Conservation (phyloP, 2,888 invertebrate genomes). For the Nemoura dubitans region DNA sequence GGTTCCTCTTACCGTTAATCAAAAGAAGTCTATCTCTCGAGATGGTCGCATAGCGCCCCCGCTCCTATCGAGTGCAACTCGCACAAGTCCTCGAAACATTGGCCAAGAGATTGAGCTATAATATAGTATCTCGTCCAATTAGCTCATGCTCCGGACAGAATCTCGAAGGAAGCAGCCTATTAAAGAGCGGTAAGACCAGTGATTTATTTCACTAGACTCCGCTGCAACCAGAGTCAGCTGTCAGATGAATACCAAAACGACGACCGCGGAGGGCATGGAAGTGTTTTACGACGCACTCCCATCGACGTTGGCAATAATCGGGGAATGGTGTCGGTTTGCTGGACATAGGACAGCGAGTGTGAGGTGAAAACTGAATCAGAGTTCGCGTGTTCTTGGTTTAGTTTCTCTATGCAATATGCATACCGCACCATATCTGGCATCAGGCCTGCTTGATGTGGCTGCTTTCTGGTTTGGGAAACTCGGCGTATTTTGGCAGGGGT, state of each 20-base stretch:
- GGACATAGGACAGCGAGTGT: too few species aligned
- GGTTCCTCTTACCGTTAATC: constrained; percentile 37
- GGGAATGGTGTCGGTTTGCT: neutral
- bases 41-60: neutral
- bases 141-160: constrained; percentile 25
- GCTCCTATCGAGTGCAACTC: neutral
- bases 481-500: too few species aligned
- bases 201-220: constrained; percentile 30
- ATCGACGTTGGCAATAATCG: neutral
- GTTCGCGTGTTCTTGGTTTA: too few species aligned
- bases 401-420: too few species aligned
- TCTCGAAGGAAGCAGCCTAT: constrained; percentile 40
- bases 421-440: too few species aligned
- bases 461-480: too few species aligned
- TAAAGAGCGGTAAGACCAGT: constrained; percentile 38
- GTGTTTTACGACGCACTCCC: neutral
- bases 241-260: neutral
- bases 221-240: neutral
- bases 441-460: too few species aligned
- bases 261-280: neutral
- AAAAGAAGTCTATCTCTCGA: neutral
- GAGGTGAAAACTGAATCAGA: too few species aligned
- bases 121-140: constrained; percentile 39
- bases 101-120: constrained; percentile 30
- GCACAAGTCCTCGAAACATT: constrained; percentile 27